Percentiles rank a stretch among this genome's conserved stretches.
phyloP scores from a whole-genome alignment of 2,888 invertebrate species.

The Nomada lathburiana region DNA sequence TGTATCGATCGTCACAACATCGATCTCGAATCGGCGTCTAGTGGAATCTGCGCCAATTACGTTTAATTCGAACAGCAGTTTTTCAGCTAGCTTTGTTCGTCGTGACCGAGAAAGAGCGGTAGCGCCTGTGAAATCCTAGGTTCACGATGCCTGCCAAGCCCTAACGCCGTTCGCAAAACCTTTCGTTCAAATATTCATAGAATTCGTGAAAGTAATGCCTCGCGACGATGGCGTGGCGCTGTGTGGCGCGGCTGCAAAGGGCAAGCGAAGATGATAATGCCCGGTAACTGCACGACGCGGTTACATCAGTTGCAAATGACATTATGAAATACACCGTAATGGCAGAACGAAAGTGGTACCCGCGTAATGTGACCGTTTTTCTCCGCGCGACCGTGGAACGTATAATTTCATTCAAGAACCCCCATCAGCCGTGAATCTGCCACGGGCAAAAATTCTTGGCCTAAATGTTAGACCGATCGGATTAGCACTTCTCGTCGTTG shows the following conservation, averaged over 20 bases:
- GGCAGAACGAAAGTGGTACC: slow-evolving; percentile 73
- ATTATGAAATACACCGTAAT: slow-evolving; percentile 81
- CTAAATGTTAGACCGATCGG: slow-evolving; percentile 48
- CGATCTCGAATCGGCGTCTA: neutral
- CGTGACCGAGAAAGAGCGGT: slow-evolving; percentile 34
- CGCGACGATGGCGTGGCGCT: slow-evolving; percentile 53
- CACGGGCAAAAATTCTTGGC: slow-evolving; percentile 20
- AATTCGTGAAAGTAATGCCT: slow-evolving; percentile 76
- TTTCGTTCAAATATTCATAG: slow-evolving; percentile 73
- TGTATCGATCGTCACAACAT: neutral
- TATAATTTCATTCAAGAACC: slow-evolving; percentile 69
- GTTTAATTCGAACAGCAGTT: slow-evolving; percentile 30
- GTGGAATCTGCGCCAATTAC: slow-evolving; percentile 30
- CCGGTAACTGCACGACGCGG: slow-evolving; percentile 66
- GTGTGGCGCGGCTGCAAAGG: slow-evolving; percentile 73
- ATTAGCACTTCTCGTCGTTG: slow-evolving; percentile 27
- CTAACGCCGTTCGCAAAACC: slow-evolving; percentile 57
- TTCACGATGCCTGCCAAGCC: slow-evolving; percentile 53
- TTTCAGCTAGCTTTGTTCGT: slow-evolving; percentile 4
- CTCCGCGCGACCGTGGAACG: slow-evolving; percentile 57
- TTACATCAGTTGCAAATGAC: slow-evolving; percentile 80
- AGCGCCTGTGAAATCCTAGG: slow-evolving; percentile 45
- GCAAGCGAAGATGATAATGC: slow-evolving; percentile 77
- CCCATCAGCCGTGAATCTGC: slow-evolving; percentile 45
- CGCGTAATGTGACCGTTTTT: slow-evolving; percentile 66